These are phyloP conservation scores for Enteromius anoplus DNA, from an alignment of 2,797 vertebrate genomes.

Conservation along the genomic window DNA sequence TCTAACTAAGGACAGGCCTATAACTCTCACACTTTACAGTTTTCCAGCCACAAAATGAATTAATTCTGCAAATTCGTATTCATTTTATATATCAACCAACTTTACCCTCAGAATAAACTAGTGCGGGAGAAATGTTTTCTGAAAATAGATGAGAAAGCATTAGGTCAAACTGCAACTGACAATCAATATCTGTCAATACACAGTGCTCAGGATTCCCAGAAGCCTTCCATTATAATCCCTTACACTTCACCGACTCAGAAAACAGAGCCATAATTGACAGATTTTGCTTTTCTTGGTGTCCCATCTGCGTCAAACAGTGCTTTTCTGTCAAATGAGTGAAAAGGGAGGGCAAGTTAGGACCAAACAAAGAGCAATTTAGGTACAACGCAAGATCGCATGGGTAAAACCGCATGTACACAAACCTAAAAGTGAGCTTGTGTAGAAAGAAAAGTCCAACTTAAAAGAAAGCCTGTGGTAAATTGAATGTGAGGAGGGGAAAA, in stretches of 20 bases:
- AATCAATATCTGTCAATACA: slow-evolving; percentile 33
- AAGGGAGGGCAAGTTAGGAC: slow-evolving; percentile 72
- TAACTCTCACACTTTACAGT: slow-evolving; percentile 12
- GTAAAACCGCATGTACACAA: slow-evolving; percentile 27
- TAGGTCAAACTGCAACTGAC: slow-evolving; percentile 15
- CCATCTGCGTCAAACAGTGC: slow-evolving; percentile 71
- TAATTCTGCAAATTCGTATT: neutral
- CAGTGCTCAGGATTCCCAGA: slow-evolving; percentile 29
- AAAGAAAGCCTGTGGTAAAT: slow-evolving; percentile 45
- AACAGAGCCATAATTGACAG: slow-evolving; percentile 51
- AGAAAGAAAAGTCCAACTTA: slow-evolving; percentile 36
- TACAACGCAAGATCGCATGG: slow-evolving; percentile 57
- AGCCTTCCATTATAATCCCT: slow-evolving; percentile 34
- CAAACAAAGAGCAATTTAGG: slow-evolving; percentile 30
- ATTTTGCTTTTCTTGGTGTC: slow-evolving; percentile 69
- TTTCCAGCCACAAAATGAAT: slow-evolving; percentile 14
- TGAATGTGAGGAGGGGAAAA: slow-evolving; percentile 41
- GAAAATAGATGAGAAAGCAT: neutral
- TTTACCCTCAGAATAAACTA: neutral
- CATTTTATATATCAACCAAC: neutral
- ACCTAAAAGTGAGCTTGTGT: slow-evolving; percentile 49
- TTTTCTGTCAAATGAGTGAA: slow-evolving; percentile 71
- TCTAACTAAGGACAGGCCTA: slow-evolving; percentile 5
- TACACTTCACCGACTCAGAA: slow-evolving; percentile 28
- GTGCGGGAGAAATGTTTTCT: neutral